Conservation (phyloP, 2,797 vertebrate species). For the Phataginus tricuspis region DNA sequence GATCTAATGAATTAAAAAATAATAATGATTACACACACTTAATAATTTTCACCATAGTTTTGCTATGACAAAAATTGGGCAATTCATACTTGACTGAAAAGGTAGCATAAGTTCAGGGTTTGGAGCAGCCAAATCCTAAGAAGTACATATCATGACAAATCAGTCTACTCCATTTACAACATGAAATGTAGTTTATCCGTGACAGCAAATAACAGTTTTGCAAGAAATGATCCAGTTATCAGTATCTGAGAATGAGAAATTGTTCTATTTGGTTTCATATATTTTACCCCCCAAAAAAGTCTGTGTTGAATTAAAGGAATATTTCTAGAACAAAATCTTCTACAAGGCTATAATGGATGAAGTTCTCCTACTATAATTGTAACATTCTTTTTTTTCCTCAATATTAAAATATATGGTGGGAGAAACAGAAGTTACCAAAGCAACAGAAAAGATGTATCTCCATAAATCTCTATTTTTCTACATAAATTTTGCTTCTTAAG, state of each 20-base stretch:
- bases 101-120: neutral
- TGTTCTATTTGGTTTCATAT: neutral
- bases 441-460: neutral
- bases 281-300: neutral
- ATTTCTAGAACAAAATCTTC: neutral
- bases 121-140: neutral
- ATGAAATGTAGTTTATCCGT: neutral
- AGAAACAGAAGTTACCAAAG: neutral
- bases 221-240: neutral
- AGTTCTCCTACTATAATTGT: neutral
- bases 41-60: neutral
- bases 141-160: neutral
- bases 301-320: neutral
- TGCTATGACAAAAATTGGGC: neutral
- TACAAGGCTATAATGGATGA: neutral
- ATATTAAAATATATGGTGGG: neutral
- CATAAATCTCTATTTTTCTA: neutral
- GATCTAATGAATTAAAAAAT: neutral
- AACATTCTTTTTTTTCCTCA: neutral
- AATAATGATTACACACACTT: conserved; percentile 21
- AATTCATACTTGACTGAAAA: neutral
- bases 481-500: neutral
- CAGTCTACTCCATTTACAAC: neutral
- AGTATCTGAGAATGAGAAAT: neutral
- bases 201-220: neutral